Base-by-base conservation (phyloP, 1,140 invertebrate genomes). In the Dendrolimus kikuchii region DNA sequence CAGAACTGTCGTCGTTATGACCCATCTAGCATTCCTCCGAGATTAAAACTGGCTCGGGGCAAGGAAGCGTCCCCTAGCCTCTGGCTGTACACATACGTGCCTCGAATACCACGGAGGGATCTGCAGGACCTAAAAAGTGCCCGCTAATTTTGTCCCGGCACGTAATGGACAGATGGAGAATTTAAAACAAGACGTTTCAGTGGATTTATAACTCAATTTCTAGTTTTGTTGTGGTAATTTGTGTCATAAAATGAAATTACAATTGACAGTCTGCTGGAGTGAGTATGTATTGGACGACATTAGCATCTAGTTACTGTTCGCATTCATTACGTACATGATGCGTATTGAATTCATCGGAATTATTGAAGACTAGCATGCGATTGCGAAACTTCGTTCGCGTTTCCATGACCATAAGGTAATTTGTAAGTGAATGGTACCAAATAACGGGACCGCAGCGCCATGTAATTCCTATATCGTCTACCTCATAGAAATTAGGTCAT, bases 11-110 rank as follows among this genome's bases (percentile, higher is more conserved):
- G 61, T 62, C 62, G 62, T 68, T 77, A 73, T 71, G 67, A 69
- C 54, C 23, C 62, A 60, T 67, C 72, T 64, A 51, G 62, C 72
- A 81, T 81, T 77, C 72, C 74, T 53, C 38, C 49, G 50, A 77
- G 67, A 81, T 81, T 78, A 78, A 77, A 78, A 62, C 48, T 60
- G 47, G 55, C 62, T 43, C 53, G 52, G 46, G 49, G 49, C 60
- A 48, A 46, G 51, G 56, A 65, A 60, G 62, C 53, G 53, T 61
- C 51, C 59, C 57, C 57, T 63, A 64, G 60, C 57, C 55, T 49
- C 43, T 48, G 23, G 23, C 23, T 23, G 23, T 23, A 23, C 23
- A 23, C 23, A 61, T 66, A 77, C 77, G 75, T 77, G 77, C 71
- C 53, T 55, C 6, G 68, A 72, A 70, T 73, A 4, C 23, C 8